Conservation (phyloP, 37 sponge, comb jelly and placozoan genomes). For the Halisarca cf. caerulea region DNA sequence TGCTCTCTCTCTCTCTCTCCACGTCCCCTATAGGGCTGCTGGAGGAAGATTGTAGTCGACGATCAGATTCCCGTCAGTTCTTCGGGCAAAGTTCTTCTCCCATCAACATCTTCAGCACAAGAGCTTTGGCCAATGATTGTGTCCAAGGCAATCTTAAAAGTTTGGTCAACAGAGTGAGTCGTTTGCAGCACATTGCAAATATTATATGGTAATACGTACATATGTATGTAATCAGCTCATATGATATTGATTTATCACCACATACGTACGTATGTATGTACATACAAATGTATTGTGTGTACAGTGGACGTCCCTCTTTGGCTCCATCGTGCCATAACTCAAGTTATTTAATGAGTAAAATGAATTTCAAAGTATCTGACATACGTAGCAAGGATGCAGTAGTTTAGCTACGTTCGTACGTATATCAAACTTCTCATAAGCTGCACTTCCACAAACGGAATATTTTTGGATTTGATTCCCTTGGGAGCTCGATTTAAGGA, state of each 20-base stretch:
- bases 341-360: no score
- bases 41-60: slow-evolving; percentile 92
- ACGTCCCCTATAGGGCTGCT: slow-evolving; percentile 76
- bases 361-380: no score
- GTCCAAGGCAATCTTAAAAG: slow-evolving; percentile 91
- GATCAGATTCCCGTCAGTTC: slow-evolving; percentile 81
- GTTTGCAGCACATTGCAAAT: background rate
- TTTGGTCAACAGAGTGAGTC: slow-evolving; percentile 85
- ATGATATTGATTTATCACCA: background rate
- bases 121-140: slow-evolving; percentile 93
- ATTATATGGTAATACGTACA: background rate
- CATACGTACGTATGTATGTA: background rate
- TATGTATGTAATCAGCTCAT: background rate
- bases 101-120: slow-evolving; percentile 46
- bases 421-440: no score
- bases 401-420: slow-evolving; percentile 25
- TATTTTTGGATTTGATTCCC: no score
- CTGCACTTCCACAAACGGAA: no score
- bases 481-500: no score
- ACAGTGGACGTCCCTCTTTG: background rate
- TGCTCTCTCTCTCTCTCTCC: no score
- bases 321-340: no score
- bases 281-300: background rate
- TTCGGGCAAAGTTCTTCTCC: slow-evolving; percentile 62
- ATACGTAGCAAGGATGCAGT: no score